Base-by-base conservation (phyloP, 1,140 invertebrate genomes). In the Drosophila nikananu region DNA sequence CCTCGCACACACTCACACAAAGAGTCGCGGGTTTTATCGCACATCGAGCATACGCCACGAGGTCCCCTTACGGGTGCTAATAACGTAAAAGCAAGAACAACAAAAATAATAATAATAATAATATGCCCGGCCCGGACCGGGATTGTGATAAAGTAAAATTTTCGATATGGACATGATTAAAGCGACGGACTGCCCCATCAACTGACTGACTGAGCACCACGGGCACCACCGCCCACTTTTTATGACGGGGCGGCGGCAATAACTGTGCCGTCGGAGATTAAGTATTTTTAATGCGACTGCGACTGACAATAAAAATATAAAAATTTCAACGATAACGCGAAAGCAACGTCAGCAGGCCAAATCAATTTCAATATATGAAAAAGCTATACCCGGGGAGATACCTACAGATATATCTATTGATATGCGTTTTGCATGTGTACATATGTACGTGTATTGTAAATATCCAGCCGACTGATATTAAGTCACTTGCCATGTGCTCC, bases 201-300 rank as follows among this genome's bases (percentile, higher is more conserved):
- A 55, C 54, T 12, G 54, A 39, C 54, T 37, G 54, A 55, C 49
- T 52, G 49, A 32, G 21, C 35, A 32, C 61, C 42, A 30, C 12
- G n/a, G 27, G 39, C 39, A 41, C 61, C 42, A 25, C 17, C 23
- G 30, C 46, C 41, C 39, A 41, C 59, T 41, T 65, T 71, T 68
- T 71, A 58, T 52, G 58, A 37, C 49, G 44, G 41, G 71, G 64
- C 67, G 66, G 66, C 35, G 71, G 62, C 73, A 80, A 91, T 86
- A 87, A 84, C 86, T 86, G 35, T 66, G 81, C 78, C 73, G 72
- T 71, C 55, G 61, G 67, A 90, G 86, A 90, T 90, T 90, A 90
- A 90, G 86, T 90, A 90, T 90, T 90, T 90, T 90, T 90, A 90
- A 90, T 90, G 86, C 86, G 86, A 83, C 63, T 80, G 77, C 83